Conservation (phyloP, 1,140 invertebrate genomes). For the Drosophila ironensis region DNA sequence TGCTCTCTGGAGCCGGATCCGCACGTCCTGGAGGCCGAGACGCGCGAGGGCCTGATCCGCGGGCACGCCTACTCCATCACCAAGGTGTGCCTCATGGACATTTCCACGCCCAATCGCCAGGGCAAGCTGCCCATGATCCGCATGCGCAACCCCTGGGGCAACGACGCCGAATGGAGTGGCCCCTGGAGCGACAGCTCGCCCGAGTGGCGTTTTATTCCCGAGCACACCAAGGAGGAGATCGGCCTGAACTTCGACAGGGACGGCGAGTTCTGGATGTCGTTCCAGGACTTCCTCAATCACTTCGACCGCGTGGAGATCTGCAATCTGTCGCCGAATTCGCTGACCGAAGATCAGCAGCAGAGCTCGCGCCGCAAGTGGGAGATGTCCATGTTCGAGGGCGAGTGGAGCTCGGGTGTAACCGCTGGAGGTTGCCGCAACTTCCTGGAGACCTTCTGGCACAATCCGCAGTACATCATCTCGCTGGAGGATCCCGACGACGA, state of each 20-base stretch:
- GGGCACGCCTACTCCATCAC: conserved; percentile 99
- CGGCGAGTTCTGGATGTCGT: conserved; percentile 99
- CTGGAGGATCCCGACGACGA: conserved; percentile 95
- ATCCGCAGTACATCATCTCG: conserved; percentile 97
- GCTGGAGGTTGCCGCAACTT: conserved; percentile 99
- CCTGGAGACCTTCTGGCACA: conserved; percentile 96
- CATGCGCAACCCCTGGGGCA: conserved; percentile 98
- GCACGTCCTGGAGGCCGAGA: conserved; percentile 93
- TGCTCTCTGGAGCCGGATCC: conserved; percentile 98
- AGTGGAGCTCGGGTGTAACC: conserved; percentile 93
- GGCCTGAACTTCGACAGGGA: conserved; percentile 97
- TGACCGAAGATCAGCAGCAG: conserved; percentile 89
- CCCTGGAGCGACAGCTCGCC: conserved; percentile 96
- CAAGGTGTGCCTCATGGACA: conserved; percentile 93
- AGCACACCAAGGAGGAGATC: conserved; percentile 93
- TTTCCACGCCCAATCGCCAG: conserved; percentile 89
- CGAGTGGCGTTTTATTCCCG: conserved; percentile 96
- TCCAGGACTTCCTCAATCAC: conserved; percentile 89
- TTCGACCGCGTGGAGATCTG: conserved; percentile 95
- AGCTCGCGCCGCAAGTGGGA: conserved; percentile 94
- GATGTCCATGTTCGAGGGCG: conserved; percentile 95
- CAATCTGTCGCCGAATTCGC: conserved; percentile 96
- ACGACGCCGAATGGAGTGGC: conserved; percentile 98
- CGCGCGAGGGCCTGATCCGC: conserved; percentile 94
- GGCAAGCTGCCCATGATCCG: conserved; percentile 92